Conservation (phyloP, 2,888 invertebrate species). For the Monochamus alternatus region DNA sequence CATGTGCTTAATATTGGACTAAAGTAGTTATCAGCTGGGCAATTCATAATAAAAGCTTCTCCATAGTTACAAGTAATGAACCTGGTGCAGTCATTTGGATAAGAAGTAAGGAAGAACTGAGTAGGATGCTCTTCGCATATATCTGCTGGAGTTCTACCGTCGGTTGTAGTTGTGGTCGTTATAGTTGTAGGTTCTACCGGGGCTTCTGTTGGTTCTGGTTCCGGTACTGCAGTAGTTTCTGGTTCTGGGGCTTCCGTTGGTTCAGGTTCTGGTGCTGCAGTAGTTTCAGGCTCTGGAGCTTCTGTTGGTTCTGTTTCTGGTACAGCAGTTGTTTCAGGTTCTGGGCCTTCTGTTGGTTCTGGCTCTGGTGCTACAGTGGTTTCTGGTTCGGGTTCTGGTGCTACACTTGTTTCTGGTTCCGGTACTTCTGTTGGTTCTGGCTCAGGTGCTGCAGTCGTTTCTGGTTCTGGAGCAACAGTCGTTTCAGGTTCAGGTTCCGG, state of each 20-base stretch:
- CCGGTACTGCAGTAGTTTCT: no score
- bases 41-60: conserved; percentile 29
- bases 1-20: conserved; percentile 38
- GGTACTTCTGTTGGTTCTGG: no score
- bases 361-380: not conserved
- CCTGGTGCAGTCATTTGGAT: conserved; percentile 38
- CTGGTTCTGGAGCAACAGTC: not conserved
- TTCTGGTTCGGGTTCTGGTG: conserved; percentile 9
- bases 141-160: not conserved
- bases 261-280: not conserved
- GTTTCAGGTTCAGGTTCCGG: not conserved
- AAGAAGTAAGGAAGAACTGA: conserved; percentile 35
- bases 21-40: conserved; percentile 42
- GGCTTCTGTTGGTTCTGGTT: not conserved
- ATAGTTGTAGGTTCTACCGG: conserved; percentile 1
- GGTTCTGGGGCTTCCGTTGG: not conserved
- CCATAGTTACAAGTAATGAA: conserved; percentile 48
- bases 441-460: no score
- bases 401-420: not conserved
- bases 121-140: conserved; percentile 6
- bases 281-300: not conserved
- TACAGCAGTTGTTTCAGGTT: conserved; percentile 7
- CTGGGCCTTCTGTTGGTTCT: conserved; percentile 5
- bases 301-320: conserved; percentile 6
- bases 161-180: not conserved